Evolutionary conservation across 2,888 invertebrate species (phyloP).

Genomic region (Coenonympha glycerion): DNA sequence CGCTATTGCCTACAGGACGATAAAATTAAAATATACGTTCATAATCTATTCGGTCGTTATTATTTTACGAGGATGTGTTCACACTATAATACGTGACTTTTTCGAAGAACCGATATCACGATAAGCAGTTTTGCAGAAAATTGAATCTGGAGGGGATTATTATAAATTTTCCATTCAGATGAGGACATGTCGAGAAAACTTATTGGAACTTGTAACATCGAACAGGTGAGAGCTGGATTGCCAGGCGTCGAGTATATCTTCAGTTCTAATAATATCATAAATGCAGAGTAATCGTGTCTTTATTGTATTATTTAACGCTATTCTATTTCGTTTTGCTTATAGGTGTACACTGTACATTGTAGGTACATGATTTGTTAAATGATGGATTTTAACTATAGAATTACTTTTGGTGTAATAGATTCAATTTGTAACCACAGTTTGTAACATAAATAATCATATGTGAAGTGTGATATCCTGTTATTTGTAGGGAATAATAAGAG

Average conservation of each 20-base stretch:
- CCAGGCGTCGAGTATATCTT: constrained; percentile 4
- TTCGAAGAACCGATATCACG: constrained; percentile 14
- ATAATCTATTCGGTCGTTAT: constrained; percentile 6
- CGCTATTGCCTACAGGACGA: not conserved
- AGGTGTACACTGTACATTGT: too few species aligned
- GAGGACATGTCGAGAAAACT: constrained; percentile 29
- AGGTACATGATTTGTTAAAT: too few species aligned
- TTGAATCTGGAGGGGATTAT: constrained; percentile 18
- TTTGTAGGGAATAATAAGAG: too few species aligned
- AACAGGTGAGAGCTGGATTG: constrained; percentile 14
- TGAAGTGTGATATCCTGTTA: too few species aligned
- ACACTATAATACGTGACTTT: constrained; percentile 14
- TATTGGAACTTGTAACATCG: constrained; percentile 54
- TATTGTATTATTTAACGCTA: not conserved
- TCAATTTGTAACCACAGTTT: too few species aligned
- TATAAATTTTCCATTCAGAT: constrained; percentile 15
- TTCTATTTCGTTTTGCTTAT: too few species aligned
- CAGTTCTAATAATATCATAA: not conserved
- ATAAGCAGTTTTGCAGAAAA: constrained; percentile 15
- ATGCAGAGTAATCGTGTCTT: not conserved
- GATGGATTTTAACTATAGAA: too few species aligned
- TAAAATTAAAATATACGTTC: constrained; percentile 3
- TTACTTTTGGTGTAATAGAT: too few species aligned
- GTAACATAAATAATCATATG: too few species aligned
- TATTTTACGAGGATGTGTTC: constrained; percentile 1